Conservation (phyloP, 2,113 vertebrate species). For the Eretmochelys imbricata region DNA sequence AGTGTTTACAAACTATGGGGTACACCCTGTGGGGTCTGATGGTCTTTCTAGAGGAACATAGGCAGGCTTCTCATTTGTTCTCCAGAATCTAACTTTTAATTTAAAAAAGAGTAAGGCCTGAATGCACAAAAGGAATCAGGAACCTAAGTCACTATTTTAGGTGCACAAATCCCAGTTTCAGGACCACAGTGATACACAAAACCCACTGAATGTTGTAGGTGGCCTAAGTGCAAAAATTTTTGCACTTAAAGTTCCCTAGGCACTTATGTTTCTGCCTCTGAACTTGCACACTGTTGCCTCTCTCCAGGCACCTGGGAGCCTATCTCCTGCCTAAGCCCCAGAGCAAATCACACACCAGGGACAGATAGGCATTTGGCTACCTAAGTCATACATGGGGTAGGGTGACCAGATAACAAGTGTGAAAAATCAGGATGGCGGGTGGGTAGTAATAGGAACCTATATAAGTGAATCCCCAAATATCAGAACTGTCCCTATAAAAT, state of each 20-base stretch:
- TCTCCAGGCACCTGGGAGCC: background rate
- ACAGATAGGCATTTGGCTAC: background rate
- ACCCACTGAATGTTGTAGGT: background rate
- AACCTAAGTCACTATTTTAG: background rate
- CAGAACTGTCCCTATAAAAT: no score
- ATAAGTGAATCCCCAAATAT: no score
- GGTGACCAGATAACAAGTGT: no score
- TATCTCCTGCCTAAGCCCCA: background rate
- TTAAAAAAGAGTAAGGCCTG: background rate
- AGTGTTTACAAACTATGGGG: background rate
- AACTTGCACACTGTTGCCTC: background rate
- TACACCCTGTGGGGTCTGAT: background rate
- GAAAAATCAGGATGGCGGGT: no score
- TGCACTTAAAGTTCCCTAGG: background rate
- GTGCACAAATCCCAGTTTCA: background rate
- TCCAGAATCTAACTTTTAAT: background rate
- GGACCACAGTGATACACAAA: background rate
- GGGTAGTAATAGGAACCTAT: no score
- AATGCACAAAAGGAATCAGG: background rate
- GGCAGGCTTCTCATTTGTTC: background rate
- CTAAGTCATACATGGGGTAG: background rate
- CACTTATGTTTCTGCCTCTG: background rate
- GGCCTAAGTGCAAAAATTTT: background rate
- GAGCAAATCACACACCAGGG: background rate
- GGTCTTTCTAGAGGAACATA: background rate